phyloP scores from a whole-genome alignment of 1,140 invertebrate genomes.

The Drosophila murphyi region DNA sequence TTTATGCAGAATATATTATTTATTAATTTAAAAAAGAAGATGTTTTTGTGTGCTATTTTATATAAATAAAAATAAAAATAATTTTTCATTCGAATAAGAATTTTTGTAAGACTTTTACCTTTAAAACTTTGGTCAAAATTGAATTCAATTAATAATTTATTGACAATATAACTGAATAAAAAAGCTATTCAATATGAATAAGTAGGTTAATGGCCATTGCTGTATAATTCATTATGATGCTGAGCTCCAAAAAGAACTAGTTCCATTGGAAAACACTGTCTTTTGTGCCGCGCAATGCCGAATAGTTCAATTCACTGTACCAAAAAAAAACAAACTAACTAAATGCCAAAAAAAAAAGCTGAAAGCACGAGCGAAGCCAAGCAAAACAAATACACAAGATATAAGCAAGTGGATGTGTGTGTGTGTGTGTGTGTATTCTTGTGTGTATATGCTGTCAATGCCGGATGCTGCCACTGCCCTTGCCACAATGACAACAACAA shows the following conservation, averaged over 20 bases:
- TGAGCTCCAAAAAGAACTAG: slow-evolving; percentile 29
- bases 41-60: not conserved
- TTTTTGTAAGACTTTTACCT: too few species aligned
- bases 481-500: slow-evolving; percentile 24
- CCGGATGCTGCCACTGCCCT: slow-evolving; percentile 65
- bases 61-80: slow-evolving; percentile 23
- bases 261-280: slow-evolving; percentile 7
- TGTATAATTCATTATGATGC: too few species aligned
- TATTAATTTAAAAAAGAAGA: too few species aligned
- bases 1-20: too few species aligned
- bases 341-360: slow-evolving; percentile 43
- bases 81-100: not conserved
- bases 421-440: slow-evolving; percentile 19
- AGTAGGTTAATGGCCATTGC: too few species aligned
- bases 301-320: slow-evolving; percentile 5
- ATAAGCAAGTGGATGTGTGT: slow-evolving; percentile 50
- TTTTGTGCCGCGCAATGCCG: slow-evolving; percentile 5
- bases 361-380: slow-evolving; percentile 42
- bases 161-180: too few species aligned
- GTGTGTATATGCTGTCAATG: slow-evolving; percentile 62
- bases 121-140: too few species aligned
- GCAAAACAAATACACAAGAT: slow-evolving; percentile 76
- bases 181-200: too few species aligned
- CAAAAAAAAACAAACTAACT: slow-evolving; percentile 35
- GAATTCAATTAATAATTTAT: too few species aligned